phyloP scores from a whole-genome alignment of 2,113 vertebrate genomes.

The Mus spicilegus region DNA sequence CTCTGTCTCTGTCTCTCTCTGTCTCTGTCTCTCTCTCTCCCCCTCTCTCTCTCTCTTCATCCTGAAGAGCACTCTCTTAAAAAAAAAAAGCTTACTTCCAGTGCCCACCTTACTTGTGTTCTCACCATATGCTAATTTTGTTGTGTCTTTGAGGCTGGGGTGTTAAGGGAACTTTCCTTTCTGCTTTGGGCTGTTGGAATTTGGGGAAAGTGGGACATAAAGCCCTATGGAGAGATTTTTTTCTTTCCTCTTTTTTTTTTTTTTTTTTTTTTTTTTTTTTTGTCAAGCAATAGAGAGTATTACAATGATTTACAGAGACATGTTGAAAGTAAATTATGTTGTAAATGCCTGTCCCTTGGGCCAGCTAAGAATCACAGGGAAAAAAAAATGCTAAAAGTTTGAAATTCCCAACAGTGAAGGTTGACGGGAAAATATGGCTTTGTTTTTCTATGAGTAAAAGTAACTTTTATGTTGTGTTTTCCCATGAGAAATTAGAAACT shows the following conservation, averaged over 20 bases:
- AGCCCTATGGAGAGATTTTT: slow-evolving; percentile 74
- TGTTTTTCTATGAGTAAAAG: slow-evolving; percentile 91
- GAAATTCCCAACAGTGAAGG: slow-evolving; percentile 92
- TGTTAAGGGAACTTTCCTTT: slow-evolving; percentile 43
- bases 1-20: too few relatives aligned
- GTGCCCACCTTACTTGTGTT: slow-evolving; percentile 28
- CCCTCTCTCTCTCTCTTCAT: neutral
- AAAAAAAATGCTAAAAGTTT: slow-evolving; percentile 93
- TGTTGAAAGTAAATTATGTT: slow-evolving; percentile 92
- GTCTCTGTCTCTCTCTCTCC: too few relatives aligned
- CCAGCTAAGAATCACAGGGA: slow-evolving; percentile 90
- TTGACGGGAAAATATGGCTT: slow-evolving; percentile 93
- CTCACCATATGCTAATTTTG: neutral
- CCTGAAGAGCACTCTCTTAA: neutral
- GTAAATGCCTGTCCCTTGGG: slow-evolving; percentile 91
- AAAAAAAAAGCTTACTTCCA: neutral
- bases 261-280: neutral
- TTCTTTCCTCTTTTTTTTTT: neutral
- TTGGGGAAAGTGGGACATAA: slow-evolving; percentile 82
- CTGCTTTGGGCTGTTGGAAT: slow-evolving; percentile 26
- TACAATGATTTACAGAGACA: slow-evolving; percentile 93
- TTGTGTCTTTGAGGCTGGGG: neutral
- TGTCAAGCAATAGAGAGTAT: slow-evolving; percentile 88
- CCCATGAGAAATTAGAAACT: slow-evolving; percentile 93
- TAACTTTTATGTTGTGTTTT: slow-evolving; percentile 91